Evolutionary conservation across 2,888 invertebrate species (phyloP), one percentile per base, ranked within the genome.

Genomic region (Odontocerum albicorne): DNA sequence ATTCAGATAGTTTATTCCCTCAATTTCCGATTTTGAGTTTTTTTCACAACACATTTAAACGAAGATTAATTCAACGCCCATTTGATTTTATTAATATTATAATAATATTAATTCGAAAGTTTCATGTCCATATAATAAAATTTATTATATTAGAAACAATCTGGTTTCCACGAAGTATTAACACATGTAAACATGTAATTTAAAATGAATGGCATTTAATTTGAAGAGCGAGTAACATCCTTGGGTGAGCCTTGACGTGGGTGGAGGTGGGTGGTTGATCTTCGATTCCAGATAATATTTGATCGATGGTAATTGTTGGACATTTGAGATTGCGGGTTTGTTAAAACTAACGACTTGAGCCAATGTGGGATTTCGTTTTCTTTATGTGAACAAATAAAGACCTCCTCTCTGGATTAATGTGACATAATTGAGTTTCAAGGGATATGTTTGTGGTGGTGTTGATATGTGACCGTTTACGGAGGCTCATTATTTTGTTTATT

Each of bases 251-350:
- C n/a, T n/a, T n/a, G 13, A 8, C n/a, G 35, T 35, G 35, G 39
- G 17, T n/a, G 17, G 39, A 39, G 39, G 40, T 47, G 35, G 4
- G 40, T 16, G 4, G 40, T 32, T 22, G 47, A 22, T 27, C 21
- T 49, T 35, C 45, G 57, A 58, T 54, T 21, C 13, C 22, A 58
- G 57, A 58, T 58, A 54, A 54, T 58, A 42, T 54, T 58, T 58
- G 58, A 58, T 58, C 42, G 58, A 58, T 58, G 46, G 51, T 54
- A 54, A 58, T 58, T 52, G 54, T 54, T 35, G 50, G 40, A 49
- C 49, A 49, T 57, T 58, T 49, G 50, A 58, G 53, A 46, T 39
- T 22, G 36, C 36, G 40, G 49, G 57, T 58, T 58, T 54, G 53
- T 53, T 54, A 45, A 54, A 50, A 50, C 57, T 53, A 49, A 51